Base-by-base conservation (phyloP, 2,888 invertebrate species). In the Rotaria magnacalcarata region DNA sequence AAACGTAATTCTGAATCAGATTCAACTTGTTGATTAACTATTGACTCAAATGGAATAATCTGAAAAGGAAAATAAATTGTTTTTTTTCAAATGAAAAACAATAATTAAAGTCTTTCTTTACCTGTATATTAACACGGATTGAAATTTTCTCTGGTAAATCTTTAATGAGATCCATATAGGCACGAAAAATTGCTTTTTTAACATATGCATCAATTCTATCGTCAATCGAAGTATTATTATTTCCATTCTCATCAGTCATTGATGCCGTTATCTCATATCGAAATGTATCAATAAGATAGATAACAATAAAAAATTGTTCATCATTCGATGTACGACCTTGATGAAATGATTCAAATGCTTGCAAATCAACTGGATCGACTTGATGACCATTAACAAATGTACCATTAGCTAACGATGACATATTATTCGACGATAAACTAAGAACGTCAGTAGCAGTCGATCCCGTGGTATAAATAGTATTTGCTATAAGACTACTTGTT, bases 271-370 rank as follows among this genome's bases (percentile, higher is more conserved):
- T 67, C n/a, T 80, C 80, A 80, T 80, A 80, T n/a, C 80, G 80
- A 80, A 80, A 80, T 80, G 80, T 80, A n/a, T 80, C 80, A 80
- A 80, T 80, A 80, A 80, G 43, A 47, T 80, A 80, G 24, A 80
- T 47, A 47, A 80, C 80, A 80, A 80, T 80, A n/a, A 80, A 80
- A n/a, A 47, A 47, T 80, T 80, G 80, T n/a, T 80, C 80, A 80
- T 80, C 80, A 80, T 80, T 80, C 24, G 80, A 43, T 80, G 24
- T 47, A n/a, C 80, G 80, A 24, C 80, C 80, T 47, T 80, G 80
- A 47, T 80, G 80, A 47, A 80, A 80, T n/a, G 47, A 47, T n/a
- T 80, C 80, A 80, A 80, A 80, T 80, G 80, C 80, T 80, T 47
- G 80, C 1, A 80, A 14, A 80, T 80, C 80, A 47, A 47, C n/a